phyloP scores from a whole-genome alignment of 1,140 invertebrate species.

The Carcinoscorpius rotundicauda region DNA sequence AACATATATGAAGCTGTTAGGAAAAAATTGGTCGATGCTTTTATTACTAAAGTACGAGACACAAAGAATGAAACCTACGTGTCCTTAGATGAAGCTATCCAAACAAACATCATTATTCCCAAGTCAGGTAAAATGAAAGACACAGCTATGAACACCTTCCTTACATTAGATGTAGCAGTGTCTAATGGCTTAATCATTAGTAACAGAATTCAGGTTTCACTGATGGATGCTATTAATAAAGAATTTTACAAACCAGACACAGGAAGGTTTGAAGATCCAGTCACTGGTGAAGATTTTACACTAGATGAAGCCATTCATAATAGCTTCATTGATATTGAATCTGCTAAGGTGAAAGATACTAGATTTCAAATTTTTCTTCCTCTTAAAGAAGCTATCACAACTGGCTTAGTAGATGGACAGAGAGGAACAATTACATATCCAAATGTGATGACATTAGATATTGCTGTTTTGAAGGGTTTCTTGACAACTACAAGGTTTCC shows the following conservation, averaged over 20 bases:
- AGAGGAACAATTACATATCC: slow-evolving; percentile 54
- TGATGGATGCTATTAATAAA: slow-evolving; percentile 60
- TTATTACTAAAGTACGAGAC: slow-evolving; percentile 68
- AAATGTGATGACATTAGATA: slow-evolving; percentile 50
- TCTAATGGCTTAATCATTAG: slow-evolving; percentile 53
- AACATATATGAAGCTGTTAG: slow-evolving; percentile 60
- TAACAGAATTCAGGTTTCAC: slow-evolving; percentile 49
- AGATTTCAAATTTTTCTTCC: slow-evolving; percentile 36
- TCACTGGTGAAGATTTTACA: slow-evolving; percentile 55
- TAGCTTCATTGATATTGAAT: slow-evolving; percentile 43
- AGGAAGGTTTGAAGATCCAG: slow-evolving; percentile 59
- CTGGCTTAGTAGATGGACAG: slow-evolving; percentile 54
- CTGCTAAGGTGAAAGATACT: slow-evolving; percentile 52
- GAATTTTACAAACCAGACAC: slow-evolving; percentile 63
- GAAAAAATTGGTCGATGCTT: slow-evolving; percentile 63
- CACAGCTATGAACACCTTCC: slow-evolving; percentile 39
- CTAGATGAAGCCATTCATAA: slow-evolving; percentile 61
- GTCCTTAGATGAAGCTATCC: slow-evolving; percentile 33
- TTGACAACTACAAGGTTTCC: neutral
- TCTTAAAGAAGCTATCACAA: slow-evolving; percentile 54
- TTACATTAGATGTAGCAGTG: slow-evolving; percentile 55
- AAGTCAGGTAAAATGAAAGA: slow-evolving; percentile 33
- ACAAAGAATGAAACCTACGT: slow-evolving; percentile 50
- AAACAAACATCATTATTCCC: slow-evolving; percentile 31
- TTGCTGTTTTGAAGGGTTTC: slow-evolving; percentile 24